phyloP scores from a whole-genome alignment of 2,113 vertebrate species.

The Gobio gobio region DNA sequence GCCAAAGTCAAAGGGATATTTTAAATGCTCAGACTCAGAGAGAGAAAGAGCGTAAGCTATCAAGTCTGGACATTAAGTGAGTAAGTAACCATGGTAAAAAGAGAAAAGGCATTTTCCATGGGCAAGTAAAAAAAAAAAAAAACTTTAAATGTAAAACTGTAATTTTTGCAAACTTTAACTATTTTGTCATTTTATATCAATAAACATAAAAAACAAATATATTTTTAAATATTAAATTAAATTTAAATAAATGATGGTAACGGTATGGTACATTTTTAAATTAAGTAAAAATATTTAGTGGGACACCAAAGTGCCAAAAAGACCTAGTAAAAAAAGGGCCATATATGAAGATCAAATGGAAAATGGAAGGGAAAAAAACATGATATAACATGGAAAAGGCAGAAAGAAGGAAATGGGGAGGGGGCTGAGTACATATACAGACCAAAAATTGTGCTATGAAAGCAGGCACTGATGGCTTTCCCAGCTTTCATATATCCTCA shows the following conservation, averaged over 20 bases:
- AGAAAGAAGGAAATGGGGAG: conserved; percentile 9
- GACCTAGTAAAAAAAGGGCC: neutral
- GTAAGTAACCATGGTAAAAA: neutral
- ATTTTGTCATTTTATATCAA: neutral
- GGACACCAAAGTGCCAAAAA: neutral
- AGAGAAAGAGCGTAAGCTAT: neutral
- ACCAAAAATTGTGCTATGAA: neutral
- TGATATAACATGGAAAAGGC: neutral
- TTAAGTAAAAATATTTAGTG: neutral
- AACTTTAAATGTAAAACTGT: neutral
- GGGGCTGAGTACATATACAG: conserved; percentile 2
- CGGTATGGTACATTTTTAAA: too few relatives aligned
- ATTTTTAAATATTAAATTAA: neutral
- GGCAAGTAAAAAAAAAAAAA: neutral
- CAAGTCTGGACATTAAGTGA: neutral
- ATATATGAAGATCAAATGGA: conserved; percentile 12
- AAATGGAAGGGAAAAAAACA: neutral
- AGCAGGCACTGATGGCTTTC: conserved; percentile 1
- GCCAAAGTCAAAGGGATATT: conserved; percentile 47
- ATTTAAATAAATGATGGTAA: neutral
- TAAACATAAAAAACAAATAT: neutral
- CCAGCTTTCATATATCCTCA: neutral
- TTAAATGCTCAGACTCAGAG: conserved; percentile 33
- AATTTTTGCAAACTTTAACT: too few relatives aligned
- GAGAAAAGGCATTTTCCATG: neutral